Evolutionary conservation across 1,140 invertebrate genomes (phyloP).

Genomic region (Halictus rubicundus): DNA sequence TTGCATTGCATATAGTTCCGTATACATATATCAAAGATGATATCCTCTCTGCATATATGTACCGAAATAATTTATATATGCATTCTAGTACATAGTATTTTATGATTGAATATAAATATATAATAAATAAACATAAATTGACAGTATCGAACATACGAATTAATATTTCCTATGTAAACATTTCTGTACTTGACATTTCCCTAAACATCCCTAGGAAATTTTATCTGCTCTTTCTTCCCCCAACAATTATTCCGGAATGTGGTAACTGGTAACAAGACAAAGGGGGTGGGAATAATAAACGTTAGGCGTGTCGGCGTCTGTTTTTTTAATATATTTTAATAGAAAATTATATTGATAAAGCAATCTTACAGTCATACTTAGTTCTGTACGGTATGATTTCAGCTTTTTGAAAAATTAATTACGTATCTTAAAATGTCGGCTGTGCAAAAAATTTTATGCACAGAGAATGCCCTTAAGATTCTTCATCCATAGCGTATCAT

Average conservation of each 20-base stretch:
- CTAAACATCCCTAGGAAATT: constrained; percentile 46
- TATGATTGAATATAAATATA: background rate
- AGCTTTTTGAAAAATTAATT: background rate
- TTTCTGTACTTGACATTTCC: background rate
- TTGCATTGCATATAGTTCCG: no score
- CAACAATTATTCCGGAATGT: constrained; percentile 62
- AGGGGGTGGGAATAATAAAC: constrained; percentile 70
- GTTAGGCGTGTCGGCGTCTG: constrained; percentile 72
- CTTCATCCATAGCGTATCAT: background rate
- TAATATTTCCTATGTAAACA: background rate
- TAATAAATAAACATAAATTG: background rate
- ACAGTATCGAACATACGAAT: background rate
- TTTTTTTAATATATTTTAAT: constrained; percentile 57
- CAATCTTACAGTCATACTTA: background rate
- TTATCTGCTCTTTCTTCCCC: constrained; percentile 43
- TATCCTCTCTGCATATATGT: no score
- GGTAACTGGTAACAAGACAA: constrained; percentile 52
- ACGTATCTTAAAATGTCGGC: constrained; percentile 1
- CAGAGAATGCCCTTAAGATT: constrained; percentile 41
- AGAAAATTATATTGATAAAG: background rate
- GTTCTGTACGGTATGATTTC: background rate
- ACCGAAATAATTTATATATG: background rate
- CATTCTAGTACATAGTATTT: background rate
- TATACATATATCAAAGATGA: no score
- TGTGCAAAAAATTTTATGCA: background rate